Conservation (phyloP, 2,113 vertebrate species). For the Muntiacus reevesi region DNA sequence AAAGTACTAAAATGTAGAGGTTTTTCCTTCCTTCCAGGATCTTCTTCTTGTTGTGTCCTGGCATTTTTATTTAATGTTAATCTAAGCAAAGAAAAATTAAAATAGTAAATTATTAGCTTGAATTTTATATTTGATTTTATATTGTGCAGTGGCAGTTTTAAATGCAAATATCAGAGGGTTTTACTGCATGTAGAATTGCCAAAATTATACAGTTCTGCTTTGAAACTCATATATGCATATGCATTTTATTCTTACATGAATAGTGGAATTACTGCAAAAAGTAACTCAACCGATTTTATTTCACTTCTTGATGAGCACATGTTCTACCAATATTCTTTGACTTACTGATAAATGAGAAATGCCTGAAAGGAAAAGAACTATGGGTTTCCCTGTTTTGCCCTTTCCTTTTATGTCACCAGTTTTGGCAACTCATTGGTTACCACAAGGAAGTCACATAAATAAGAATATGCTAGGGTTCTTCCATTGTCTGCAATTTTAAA, state of each 20-base stretch:
- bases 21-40: not conserved
- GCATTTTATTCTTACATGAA: not conserved
- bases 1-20: not conserved
- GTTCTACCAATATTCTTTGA: not conserved
- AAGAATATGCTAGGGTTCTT: not conserved
- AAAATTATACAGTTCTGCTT: not conserved
- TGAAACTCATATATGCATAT: not conserved
- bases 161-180: not conserved
- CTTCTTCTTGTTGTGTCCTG: not conserved
- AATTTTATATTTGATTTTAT: not conserved
- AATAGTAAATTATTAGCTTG: not conserved
- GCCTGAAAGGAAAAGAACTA: not conserved
- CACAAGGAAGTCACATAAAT: not conserved
- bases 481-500: not conserved
- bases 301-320: not conserved
- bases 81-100: not conserved
- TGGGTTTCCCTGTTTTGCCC: not conserved
- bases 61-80: not conserved
- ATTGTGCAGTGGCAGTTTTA: not conserved
- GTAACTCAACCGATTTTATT: not conserved
- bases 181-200: not conserved
- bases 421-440: not conserved
- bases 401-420: not conserved
- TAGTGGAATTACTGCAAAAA: not conserved
- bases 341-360: not conserved